A percentile compares a stretch with the other conserved stretches of the same genome.
These are phyloP conservation scores for Cardiocondyla obscurior DNA, from an alignment of 1,140 invertebrate species.

Conservation along the genomic window DNA sequence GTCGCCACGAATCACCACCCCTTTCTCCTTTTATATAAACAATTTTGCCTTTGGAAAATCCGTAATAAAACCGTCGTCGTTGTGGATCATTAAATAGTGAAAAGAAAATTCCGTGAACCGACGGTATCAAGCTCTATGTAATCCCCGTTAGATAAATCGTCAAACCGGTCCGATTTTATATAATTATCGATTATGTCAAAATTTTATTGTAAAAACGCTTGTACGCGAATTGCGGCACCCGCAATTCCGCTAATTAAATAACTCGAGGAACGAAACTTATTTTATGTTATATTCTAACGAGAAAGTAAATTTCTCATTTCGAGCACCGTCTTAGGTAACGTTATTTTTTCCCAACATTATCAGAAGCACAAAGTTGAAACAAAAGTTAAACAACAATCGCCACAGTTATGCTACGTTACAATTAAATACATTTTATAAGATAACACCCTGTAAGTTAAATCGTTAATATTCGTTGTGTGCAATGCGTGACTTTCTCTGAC, in stretches of 20 bases:
- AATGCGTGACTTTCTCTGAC: slow-evolving; percentile 23
- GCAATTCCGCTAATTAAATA: slow-evolving; percentile 42
- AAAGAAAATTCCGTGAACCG: slow-evolving; percentile 19
- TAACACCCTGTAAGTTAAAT: neutral
- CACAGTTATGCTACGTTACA: neutral
- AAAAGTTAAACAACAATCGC: neutral
- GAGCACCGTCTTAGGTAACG: neutral
- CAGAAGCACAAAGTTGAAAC: slow-evolving; percentile 6
- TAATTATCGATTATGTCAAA: slow-evolving; percentile 36
- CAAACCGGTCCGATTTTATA: slow-evolving; percentile 42
- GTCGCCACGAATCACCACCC: slow-evolving; percentile 48
- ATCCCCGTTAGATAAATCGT: slow-evolving; percentile 1
- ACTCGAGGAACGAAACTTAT: slow-evolving; percentile 15
- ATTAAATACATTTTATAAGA: neutral
- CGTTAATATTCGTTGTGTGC: slow-evolving; percentile 16
- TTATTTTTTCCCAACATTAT: neutral
- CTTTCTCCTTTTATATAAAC: slow-evolving; percentile 70
- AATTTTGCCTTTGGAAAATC: slow-evolving; percentile 41
- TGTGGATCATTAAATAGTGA: slow-evolving; percentile 6
- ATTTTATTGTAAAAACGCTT: slow-evolving; percentile 36
- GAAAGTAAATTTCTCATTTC: neutral
- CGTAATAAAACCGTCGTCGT: slow-evolving; percentile 32
- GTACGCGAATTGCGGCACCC: neutral
- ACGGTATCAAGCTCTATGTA: slow-evolving; percentile 7
- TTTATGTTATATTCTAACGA: slow-evolving; percentile 26